Evolutionary conservation across 1,140 invertebrate genomes (phyloP), one percentile per base, ranked within the genome.

Genomic region (Mercenaria mercenaria): DNA sequence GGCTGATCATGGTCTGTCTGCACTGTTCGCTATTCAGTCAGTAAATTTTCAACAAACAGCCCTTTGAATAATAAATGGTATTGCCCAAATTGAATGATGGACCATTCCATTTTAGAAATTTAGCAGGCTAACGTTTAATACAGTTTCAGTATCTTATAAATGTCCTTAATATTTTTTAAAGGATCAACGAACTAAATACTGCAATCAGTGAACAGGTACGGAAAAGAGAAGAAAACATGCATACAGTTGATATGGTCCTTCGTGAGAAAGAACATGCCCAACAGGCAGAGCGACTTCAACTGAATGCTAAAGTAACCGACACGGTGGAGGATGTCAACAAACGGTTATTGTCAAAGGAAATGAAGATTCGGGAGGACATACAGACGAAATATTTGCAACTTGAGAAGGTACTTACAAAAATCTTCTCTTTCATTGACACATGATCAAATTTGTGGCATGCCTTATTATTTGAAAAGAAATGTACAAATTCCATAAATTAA

Each of bases 311-410:
- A 79, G 87, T 96, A 6, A 91, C 92, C 6, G 95, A 96, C 76
- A 93, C 91, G 11, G 89, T 94, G 56, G 95, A 96, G 64, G 95
- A 96, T 80, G 91, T 95, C 20, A 96, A 95, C 91, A 95, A 95
- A 79, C 92, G 92, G 80, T 69, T 96, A 6, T 84, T 95, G n/a
- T 81, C 92, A 18, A 95, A 95, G 79, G 95, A 96, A 90, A 94
- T 96, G 64, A 95, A 95, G 89, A 91, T 96, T 0, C 90, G 94
- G 64, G 95, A 96, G 82, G 95, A 96, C 72, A 91, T 94, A 39
- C 94, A 95, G 72, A 92, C 94, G 15, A 95, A 94, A 90, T 94
- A 92, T 76, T 67, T 92, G 61, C 93, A 95, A 61, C 79, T 96
- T 20, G 95, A 96, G 89, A 95, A 93, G 92, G 95, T 96, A 84